Conservation (phyloP, 2,888 invertebrate genomes). For the Protonemura montana region DNA sequence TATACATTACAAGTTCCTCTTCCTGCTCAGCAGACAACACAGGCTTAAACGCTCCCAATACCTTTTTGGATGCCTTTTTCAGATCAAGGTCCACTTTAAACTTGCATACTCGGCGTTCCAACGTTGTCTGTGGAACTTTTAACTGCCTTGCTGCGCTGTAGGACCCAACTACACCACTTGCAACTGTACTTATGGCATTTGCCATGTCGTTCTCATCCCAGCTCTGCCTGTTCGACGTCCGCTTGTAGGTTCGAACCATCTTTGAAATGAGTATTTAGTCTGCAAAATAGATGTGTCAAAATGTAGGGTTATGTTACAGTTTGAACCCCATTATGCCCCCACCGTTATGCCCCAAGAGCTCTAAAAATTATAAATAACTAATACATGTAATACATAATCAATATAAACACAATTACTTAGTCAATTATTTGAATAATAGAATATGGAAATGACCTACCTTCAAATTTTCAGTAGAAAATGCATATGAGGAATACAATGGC, state of each 20-base stretch:
- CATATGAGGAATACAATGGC: neutral
- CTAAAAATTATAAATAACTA: neutral
- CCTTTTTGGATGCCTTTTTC: constrained; percentile 20
- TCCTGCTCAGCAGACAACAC: constrained; percentile 38
- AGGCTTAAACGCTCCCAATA: neutral
- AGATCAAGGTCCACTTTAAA: constrained; percentile 41
- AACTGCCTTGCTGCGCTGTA: constrained; percentile 45
- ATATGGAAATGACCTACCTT: constrained; percentile 13
- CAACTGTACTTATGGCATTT: constrained; percentile 48
- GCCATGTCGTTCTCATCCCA: constrained; percentile 49
- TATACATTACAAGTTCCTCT: constrained; percentile 41
- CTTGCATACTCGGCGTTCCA: constrained; percentile 46
- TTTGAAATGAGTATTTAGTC: too few species aligned
- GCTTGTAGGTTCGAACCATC: constrained; percentile 22
- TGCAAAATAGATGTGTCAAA: too few species aligned
- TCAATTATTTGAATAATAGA: constrained; percentile 1
- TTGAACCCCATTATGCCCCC: neutral
- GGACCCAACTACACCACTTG: constrained; percentile 47
- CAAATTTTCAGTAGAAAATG: neutral
- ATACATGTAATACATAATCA: neutral
- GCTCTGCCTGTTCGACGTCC: constrained; percentile 46
- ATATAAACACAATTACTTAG: constrained; percentile 9
- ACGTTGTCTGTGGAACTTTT: constrained; percentile 49
- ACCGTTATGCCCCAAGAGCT: constrained; percentile 25
- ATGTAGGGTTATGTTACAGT: neutral